Evolutionary conservation across 2,797 vertebrate species (phyloP), one percentile per base, ranked within the genome.

Genomic region (Silurus lanzhouensis): DNA sequence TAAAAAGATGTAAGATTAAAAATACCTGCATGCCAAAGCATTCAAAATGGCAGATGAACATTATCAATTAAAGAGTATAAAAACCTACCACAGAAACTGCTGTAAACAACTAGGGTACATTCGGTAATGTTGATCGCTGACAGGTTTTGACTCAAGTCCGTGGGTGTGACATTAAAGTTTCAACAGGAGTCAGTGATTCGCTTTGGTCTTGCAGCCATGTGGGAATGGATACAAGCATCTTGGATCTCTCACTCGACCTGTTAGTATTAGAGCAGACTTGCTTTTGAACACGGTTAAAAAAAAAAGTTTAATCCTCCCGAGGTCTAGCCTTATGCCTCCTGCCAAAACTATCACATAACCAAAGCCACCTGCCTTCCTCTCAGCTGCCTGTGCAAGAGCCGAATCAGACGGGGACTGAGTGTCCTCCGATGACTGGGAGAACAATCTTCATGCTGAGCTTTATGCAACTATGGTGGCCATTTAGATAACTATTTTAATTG

Each of bases 401-500:
- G 67, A 81, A 20, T 81, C 17, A 67, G n/a, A 27, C 9, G 7
- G 48, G 76, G 31, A 78, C 27, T 6, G 19, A 38, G 79, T 67
- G 79, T 31, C 63, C 79, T 17, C 46, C 15, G n/a, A 27, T 81
- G 60, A 80, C 60, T 46, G 60, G 38, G 8, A 79, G 61, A 80
- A 66, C 78, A 66, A 27, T 48, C 44, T 44, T 1, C 61, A 19
- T 27, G 22, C 76, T 79, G 61, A n/a, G 20, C 76, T 63, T 61
- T 61, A 61, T 38, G 10, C 20, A 64, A 64, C 82, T 84, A 70
- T 46, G 55, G 72, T 46, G 76, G 85, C 58, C 87, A 84, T 83
- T 89, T 89, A 86, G 82, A 89, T 87, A 67, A 71, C 75, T 67
- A 79, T 85, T 83, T 85, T 87, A 86, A 89, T 88, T 87, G 80